A percentile compares a stretch with the other conserved stretches of the same genome.
phyloP scores from a whole-genome alignment of 2,113 vertebrate species.

The Cyanistes caeruleus region DNA sequence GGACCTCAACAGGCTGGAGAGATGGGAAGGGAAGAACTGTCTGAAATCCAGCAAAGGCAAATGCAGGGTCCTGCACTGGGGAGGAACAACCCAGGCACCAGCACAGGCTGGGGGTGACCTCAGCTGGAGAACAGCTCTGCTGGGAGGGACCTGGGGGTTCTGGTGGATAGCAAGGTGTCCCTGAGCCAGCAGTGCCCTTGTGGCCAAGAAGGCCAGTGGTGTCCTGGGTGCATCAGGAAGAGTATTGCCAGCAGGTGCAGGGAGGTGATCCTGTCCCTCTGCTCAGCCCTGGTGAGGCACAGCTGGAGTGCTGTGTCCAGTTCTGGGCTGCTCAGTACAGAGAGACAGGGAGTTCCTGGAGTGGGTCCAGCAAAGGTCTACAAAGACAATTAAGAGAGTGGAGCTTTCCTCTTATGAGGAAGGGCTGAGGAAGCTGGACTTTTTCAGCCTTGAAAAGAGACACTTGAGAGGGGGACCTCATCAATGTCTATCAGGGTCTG shows the following conservation, averaged over 20 bases:
- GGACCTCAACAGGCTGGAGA: neutral
- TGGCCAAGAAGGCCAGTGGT: neutral
- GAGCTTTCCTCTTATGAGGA: neutral
- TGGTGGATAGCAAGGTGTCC: neutral
- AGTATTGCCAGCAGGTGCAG: neutral
- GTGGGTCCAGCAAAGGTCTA: neutral
- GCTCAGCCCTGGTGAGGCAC: neutral
- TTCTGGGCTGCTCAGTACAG: neutral
- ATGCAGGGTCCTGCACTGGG: neutral
- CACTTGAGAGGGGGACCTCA: neutral
- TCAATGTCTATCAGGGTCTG: neutral
- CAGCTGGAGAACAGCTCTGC: neutral
- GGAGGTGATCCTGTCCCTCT: neutral
- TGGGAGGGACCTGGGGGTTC: neutral
- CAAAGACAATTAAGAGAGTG: neutral
- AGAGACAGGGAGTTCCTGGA: neutral
- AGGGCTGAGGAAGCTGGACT: neutral
- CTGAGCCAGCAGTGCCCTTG: neutral
- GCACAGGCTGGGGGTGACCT: neutral
- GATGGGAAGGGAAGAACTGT: neutral
- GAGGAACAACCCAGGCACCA: neutral
- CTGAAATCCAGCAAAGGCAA: neutral
- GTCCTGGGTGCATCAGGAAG: neutral
- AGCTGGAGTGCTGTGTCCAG: neutral
- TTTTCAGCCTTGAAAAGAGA: neutral